Evolutionary conservation across 2,797 vertebrate genomes (phyloP).

Genomic region (Streptopelia turtur): DNA sequence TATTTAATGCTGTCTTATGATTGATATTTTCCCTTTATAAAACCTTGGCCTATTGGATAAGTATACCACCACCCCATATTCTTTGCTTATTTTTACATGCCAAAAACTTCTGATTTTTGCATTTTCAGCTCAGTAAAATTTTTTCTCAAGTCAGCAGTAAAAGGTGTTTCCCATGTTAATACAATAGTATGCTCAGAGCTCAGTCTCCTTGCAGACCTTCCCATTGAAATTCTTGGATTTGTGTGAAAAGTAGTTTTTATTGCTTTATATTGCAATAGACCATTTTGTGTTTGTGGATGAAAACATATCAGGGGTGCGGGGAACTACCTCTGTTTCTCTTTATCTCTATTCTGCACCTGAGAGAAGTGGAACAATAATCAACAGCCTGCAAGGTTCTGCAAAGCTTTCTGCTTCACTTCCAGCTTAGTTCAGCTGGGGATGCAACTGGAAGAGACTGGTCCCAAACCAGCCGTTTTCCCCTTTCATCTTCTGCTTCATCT

Average conservation of each 20-base stretch:
- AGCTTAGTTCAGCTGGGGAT: not conserved
- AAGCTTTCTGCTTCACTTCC: not conserved
- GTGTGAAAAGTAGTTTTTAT: not conserved
- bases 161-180: not conserved
- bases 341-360: not conserved
- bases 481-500: not conserved
- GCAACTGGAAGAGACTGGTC: not conserved
- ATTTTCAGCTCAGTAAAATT: not conserved
- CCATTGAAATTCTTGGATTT: not conserved
- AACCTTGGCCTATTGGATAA: not conserved
- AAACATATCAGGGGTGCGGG: not conserved
- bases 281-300: not conserved
- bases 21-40: not conserved
- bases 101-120: not conserved
- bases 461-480: not conserved
- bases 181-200: not conserved
- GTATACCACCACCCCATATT: not conserved
- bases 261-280: not conserved
- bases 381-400: not conserved
- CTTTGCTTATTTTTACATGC: not conserved
- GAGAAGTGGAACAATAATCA: not conserved
- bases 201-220: not conserved
- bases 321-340: not conserved
- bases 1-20: constrained; percentile 16
- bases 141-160: not conserved